These are phyloP conservation scores for Ceratosolen fusciceps DNA, from an alignment of 1,140 invertebrate genomes.

Conservation along the genomic window DNA sequence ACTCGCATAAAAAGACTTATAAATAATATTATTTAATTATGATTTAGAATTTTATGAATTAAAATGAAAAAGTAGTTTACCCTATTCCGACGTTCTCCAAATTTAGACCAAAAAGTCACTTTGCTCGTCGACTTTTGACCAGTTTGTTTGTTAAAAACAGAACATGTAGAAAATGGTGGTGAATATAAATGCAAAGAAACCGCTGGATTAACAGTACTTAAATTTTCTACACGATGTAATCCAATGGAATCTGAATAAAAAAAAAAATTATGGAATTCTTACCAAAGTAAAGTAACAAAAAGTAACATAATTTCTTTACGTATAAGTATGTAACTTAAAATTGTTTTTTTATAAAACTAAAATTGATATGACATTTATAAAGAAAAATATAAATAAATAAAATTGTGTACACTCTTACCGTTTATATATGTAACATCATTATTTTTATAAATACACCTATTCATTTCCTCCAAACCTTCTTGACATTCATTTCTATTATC, in stretches of 20 bases:
- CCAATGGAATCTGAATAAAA: constrained; percentile 86
- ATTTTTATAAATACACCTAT: constrained; percentile 75
- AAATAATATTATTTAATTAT: no score
- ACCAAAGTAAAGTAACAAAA: not conserved
- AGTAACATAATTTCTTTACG: not conserved
- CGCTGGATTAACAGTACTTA: constrained; percentile 87
- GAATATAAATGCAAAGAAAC: constrained; percentile 97
- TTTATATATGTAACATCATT: constrained; percentile 96
- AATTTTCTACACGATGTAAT: constrained; percentile 96
- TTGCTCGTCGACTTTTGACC: constrained; percentile 79
- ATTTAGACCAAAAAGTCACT: constrained; percentile 94
- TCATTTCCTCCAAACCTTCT: constrained; percentile 75
- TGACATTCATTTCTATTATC: constrained; percentile 59
- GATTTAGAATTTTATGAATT: not conserved
- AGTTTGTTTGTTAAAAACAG: constrained; percentile 92
- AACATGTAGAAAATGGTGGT: constrained; percentile 92
- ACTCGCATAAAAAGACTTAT: no score
- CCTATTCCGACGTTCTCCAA: constrained; percentile 78
- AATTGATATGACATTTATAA: not conserved
- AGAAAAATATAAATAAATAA: not conserved
- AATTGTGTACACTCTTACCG: constrained; percentile 75
- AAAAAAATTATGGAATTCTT: no score
- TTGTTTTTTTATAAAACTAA: not conserved
- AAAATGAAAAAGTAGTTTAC: constrained; percentile 53
- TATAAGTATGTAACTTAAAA: not conserved